Percentiles rank a stretch among this genome's conserved stretches.
Conservation (phyloP, 2,888 invertebrate genomes). For the Dromius quadrimaculatus region DNA sequence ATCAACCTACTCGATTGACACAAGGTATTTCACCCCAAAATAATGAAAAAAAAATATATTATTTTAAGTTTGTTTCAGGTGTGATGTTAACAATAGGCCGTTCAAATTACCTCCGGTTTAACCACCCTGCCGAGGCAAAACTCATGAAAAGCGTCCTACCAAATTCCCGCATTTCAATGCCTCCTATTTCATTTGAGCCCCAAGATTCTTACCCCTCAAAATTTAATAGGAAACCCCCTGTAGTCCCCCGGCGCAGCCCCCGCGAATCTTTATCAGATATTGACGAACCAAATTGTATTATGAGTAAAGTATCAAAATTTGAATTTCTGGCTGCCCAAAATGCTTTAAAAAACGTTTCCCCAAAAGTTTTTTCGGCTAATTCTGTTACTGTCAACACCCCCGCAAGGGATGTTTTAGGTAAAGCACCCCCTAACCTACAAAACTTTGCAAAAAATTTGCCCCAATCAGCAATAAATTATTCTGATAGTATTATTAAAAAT, state of each 20-base stretch:
- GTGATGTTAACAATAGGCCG: slow-evolving; percentile 93
- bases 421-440: slow-evolving; percentile 70
- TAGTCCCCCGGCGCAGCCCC: slow-evolving; percentile 72
- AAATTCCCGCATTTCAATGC: slow-evolving; percentile 82
- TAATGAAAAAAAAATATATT: background rate
- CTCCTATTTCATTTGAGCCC: slow-evolving; percentile 77
- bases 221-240: slow-evolving; percentile 75
- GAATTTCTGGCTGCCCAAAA: slow-evolving; percentile 80
- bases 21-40: slow-evolving; percentile 75
- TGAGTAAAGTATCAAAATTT: slow-evolving; percentile 84
- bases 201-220: slow-evolving; percentile 60
- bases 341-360: slow-evolving; percentile 73
- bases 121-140: slow-evolving; percentile 91
- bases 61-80: slow-evolving; percentile 70
- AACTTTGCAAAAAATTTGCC: slow-evolving; percentile 74
- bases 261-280: slow-evolving; percentile 68
- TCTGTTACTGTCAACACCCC: slow-evolving; percentile 84
- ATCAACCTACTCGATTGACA: slow-evolving; percentile 79
- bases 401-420: slow-evolving; percentile 83
- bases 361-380: slow-evolving; percentile 86
- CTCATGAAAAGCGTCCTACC: slow-evolving; percentile 87
- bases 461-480: slow-evolving; percentile 67
- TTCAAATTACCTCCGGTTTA: slow-evolving; percentile 92
- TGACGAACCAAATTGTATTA: slow-evolving; percentile 73
- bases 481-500: slow-evolving; percentile 61